These are phyloP conservation scores for Psylliodes chrysocephalus DNA, from an alignment of 2,888 invertebrate species.

Conservation along the genomic window DNA sequence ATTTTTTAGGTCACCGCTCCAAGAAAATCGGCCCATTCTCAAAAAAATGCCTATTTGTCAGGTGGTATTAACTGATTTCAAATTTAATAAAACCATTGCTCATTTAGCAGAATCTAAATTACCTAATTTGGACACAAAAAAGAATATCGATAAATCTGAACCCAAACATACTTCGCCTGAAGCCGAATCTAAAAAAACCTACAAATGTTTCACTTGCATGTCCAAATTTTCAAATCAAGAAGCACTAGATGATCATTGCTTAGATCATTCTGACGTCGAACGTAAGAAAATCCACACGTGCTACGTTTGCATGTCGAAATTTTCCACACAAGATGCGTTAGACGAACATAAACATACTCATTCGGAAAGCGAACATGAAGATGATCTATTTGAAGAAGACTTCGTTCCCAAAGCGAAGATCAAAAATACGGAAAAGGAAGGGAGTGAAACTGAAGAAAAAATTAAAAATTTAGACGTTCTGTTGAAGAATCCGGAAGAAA, in stretches of 20 bases:
- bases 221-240: not conserved
- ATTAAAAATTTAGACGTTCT: conserved; percentile 22
- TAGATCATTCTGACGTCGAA: conserved; percentile 13
- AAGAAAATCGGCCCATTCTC: not conserved
- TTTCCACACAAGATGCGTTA: conserved; percentile 21
- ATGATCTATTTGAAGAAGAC: conserved; percentile 37
- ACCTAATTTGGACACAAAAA: not conserved
- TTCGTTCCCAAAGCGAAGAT: not conserved
- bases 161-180: not conserved
- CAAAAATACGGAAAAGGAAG: not conserved
- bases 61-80: conserved; percentile 31
- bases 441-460: conserved; percentile 19
- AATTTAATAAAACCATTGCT: conserved; percentile 21
- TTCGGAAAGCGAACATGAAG: conserved; percentile 22
- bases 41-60: conserved; percentile 11
- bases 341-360: conserved; percentile 32
- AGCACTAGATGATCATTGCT: not conserved
- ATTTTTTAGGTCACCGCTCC: conserved; percentile 5
- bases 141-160: too few relatives aligned
- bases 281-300: conserved; percentile 37
- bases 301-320: conserved; percentile 42
- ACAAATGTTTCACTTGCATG: not conserved
- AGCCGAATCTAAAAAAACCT: not conserved
- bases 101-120: not conserved
- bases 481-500: not conserved